Evolutionary conservation across 2,797 vertebrate species (phyloP).

Genomic region (Cetoscarus ocellatus): DNA sequence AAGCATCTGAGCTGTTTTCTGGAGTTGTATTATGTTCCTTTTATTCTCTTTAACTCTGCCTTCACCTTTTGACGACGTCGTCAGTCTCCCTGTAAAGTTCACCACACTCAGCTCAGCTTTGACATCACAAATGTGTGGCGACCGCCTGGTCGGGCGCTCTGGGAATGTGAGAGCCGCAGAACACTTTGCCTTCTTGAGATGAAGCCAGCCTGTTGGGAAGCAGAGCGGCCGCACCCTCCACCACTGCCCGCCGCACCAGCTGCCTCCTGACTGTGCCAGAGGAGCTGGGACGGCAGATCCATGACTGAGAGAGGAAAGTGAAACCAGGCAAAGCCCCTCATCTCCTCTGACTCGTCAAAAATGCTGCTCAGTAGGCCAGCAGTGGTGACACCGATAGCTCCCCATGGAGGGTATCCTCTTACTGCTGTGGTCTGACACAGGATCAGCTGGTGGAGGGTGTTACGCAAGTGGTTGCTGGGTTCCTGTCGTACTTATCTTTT

Average conservation of each 20-base stretch:
- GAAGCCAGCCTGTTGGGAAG: conserved; percentile 50
- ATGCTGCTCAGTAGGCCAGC: conserved; percentile 37
- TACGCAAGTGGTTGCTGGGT: conserved; percentile 3
- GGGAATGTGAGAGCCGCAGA: conserved; percentile 47
- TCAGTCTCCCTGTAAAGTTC: neutral
- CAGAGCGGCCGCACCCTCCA: conserved; percentile 35
- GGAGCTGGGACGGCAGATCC: conserved; percentile 15
- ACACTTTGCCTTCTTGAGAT: conserved; percentile 48
- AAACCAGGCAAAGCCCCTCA: conserved; percentile 30
- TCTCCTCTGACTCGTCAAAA: conserved; percentile 44
- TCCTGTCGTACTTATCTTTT: neutral
- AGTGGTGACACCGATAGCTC: conserved; percentile 46
- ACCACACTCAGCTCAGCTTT: conserved; percentile 1
- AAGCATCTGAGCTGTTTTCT: no score
- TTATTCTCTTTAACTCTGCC: no score
- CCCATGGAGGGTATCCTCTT: conserved; percentile 23
- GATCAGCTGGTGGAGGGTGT: conserved; percentile 29
- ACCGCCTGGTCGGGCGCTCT: conserved; percentile 24
- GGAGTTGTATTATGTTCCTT: no score
- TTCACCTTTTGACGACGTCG: no score
- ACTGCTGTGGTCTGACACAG: conserved; percentile 28
- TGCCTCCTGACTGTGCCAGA: conserved; percentile 40
- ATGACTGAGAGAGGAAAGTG: conserved; percentile 31
- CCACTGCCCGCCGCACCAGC: conserved; percentile 42
- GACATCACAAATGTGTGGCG: conserved; percentile 26